Evolutionary conservation across 2,888 invertebrate genomes (phyloP), one percentile per base, ranked within the genome.

Genomic region (Andrena dorsata): DNA sequence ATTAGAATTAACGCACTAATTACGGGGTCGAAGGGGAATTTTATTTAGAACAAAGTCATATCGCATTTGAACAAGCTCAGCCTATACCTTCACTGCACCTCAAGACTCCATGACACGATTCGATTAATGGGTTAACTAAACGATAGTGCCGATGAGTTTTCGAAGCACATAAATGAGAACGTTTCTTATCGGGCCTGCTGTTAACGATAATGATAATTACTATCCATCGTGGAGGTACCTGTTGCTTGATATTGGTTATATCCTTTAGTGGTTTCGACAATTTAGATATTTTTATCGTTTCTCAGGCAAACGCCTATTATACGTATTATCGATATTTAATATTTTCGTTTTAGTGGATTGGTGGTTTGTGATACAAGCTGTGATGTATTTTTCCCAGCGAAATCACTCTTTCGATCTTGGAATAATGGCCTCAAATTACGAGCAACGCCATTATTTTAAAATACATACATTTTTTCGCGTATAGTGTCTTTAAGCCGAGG

Each of bases 191-290:
- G 47, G 28, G 30, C 13, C 23, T n/a, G 10, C 20, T 28, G 10
- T n/a, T 20, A 70, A 63, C 61, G 60, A 60, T 56, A 82, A 73
- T 74, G 49, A 41, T 53, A 32, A 82, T 77, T 69, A 30, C 63
- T 69, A 64, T 56, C 26, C 26, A 35, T 51, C 41, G 16, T 23
- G 23, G 51, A 26, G 8, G 56, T 69, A 41, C 20, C 35, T 26
- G 63, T 13, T 30, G 41, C 23, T 65, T 51, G 20, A 49, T 5
- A 23, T 66, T 8, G 20, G 32, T 58, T 71, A 30, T 41, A 56
- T 63, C 61, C 63, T 56, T 71, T 10, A 56, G 8, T 28, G 23
- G 28, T 32, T 65, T 32, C 41, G 56, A 74, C 61, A 75, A 75
- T 69, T 63, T 28, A 53, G 26, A 53, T n/a, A 53, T 30, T 60